A percentile compares a stretch with the other conserved stretches of the same genome.
Evolutionary conservation across 2,113 vertebrate species (phyloP).

Genomic region (Rafetus swinhoei): DNA sequence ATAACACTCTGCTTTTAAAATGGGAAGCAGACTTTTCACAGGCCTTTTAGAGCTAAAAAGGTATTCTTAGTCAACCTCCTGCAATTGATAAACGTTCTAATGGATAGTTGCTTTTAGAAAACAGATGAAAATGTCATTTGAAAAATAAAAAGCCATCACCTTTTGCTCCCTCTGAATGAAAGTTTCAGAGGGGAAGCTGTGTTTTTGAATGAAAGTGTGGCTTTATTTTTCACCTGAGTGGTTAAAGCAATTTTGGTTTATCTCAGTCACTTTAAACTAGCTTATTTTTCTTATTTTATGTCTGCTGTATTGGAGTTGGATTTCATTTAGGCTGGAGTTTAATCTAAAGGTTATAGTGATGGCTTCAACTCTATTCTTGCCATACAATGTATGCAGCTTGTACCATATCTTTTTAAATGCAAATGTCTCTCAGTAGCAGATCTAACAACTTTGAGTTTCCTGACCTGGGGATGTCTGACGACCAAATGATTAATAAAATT

Average conservation of each 20-base stretch:
- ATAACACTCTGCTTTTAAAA: conserved; percentile 31
- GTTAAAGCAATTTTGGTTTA: background rate
- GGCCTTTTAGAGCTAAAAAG: conserved; percentile 10
- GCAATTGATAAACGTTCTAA: conserved; percentile 34
- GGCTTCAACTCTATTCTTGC: background rate
- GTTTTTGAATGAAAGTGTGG: background rate
- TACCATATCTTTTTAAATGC: background rate
- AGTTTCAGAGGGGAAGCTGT: too few relatives aligned
- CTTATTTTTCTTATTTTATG: background rate
- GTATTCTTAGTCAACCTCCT: conserved; percentile 33
- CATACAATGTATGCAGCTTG: background rate
- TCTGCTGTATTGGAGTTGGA: background rate
- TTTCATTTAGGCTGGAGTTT: background rate
- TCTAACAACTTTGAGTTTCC: background rate
- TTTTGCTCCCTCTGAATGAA: background rate
- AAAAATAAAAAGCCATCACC: conserved; percentile 39
- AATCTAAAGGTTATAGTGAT: background rate
- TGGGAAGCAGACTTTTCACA: conserved; percentile 15
- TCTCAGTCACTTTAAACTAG: background rate
- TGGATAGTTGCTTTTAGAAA: conserved; percentile 16
- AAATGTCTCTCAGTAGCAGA: background rate
- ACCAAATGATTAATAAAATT: background rate
- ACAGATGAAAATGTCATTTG: conserved; percentile 53
- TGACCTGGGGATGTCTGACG: background rate
- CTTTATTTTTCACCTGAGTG: background rate